These are phyloP conservation scores for Actinemys pallida DNA, from an alignment of 2,113 vertebrate species.

Conservation along the genomic window DNA sequence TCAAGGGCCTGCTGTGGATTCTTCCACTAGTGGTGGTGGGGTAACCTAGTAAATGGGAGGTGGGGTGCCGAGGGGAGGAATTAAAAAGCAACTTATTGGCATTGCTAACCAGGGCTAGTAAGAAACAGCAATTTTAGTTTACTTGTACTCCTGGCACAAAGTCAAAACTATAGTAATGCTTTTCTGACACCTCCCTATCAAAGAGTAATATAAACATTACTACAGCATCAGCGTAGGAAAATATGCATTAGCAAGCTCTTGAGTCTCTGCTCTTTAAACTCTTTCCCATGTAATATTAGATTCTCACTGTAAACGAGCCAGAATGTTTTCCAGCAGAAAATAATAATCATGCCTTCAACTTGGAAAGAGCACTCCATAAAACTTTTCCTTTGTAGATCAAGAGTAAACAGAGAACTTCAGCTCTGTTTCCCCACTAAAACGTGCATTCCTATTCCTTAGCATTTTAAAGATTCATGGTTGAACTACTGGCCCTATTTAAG, in stretches of 20 bases:
- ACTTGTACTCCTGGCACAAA: slow-evolving; percentile 66
- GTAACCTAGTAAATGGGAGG: slow-evolving; percentile 1
- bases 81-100: slow-evolving; percentile 51
- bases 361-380: slow-evolving; percentile 63
- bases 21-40: slow-evolving; percentile 15
- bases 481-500: not conserved
- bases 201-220: slow-evolving; percentile 58
- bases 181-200: slow-evolving; percentile 63
- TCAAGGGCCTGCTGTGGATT: slow-evolving; percentile 36
- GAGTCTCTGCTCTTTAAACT: slow-evolving; percentile 54
- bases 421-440: slow-evolving; percentile 47
- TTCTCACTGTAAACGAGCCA: slow-evolving; percentile 66
- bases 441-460: not conserved
- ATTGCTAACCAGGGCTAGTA: slow-evolving; percentile 52
- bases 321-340: slow-evolving; percentile 74
- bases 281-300: slow-evolving; percentile 64
- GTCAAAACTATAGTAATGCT: slow-evolving; percentile 65
- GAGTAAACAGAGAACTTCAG: slow-evolving; percentile 55
- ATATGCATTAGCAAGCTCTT: slow-evolving; percentile 56
- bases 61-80: slow-evolving; percentile 54
- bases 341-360: slow-evolving; percentile 64
- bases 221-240: slow-evolving; percentile 59
- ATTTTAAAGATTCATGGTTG: slow-evolving; percentile 45
- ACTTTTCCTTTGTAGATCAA: slow-evolving; percentile 40
- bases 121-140: slow-evolving; percentile 57